Evolutionary conservation across 1,140 invertebrate species (phyloP).

Genomic region (Drosophila kikkawai): DNA sequence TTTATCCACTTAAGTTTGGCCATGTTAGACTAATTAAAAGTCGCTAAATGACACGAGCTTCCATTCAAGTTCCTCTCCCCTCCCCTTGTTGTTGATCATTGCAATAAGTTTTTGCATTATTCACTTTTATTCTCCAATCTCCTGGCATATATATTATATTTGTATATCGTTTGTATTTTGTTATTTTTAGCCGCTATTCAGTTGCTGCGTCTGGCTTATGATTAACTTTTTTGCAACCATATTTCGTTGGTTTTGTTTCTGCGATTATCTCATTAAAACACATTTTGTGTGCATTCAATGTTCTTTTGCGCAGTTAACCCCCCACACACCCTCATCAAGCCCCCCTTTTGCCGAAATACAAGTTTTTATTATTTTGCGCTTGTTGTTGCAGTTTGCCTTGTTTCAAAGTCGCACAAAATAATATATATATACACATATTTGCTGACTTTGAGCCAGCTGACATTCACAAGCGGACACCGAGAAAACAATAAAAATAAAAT

Average conservation of each 20-base stretch:
- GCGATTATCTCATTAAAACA: slow-evolving; percentile 76
- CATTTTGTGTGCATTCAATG: slow-evolving; percentile 69
- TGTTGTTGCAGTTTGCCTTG: slow-evolving; percentile 40
- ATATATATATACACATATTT: neutral
- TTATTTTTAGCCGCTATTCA: slow-evolving; percentile 43
- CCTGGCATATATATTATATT: slow-evolving; percentile 1
- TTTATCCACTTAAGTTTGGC: slow-evolving; percentile 33
- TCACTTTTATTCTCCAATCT: slow-evolving; percentile 11
- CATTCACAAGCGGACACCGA: slow-evolving; percentile 15
- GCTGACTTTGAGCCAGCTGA: slow-evolving; percentile 28
- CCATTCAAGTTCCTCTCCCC: slow-evolving; percentile 11
- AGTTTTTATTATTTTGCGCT: slow-evolving; percentile 23
- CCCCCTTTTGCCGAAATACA: slow-evolving; percentile 12
- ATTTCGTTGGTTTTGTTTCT: slow-evolving; percentile 27
- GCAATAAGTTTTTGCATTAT: slow-evolving; percentile 46
- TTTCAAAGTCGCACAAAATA: slow-evolving; percentile 23
- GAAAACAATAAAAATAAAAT: slow-evolving; percentile 40
- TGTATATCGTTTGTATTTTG: slow-evolving; percentile 22
- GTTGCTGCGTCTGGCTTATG: slow-evolving; percentile 13
- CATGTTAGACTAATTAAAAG: slow-evolving; percentile 48
- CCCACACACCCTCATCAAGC: neutral
- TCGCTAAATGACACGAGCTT: slow-evolving; percentile 40
- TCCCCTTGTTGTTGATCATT: neutral
- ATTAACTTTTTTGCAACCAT: slow-evolving; percentile 42
- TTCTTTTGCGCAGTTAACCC: slow-evolving; percentile 36